These are phyloP conservation scores for Machimus atricapillus DNA, from an alignment of 2,888 invertebrate species.

Conservation along the genomic window DNA sequence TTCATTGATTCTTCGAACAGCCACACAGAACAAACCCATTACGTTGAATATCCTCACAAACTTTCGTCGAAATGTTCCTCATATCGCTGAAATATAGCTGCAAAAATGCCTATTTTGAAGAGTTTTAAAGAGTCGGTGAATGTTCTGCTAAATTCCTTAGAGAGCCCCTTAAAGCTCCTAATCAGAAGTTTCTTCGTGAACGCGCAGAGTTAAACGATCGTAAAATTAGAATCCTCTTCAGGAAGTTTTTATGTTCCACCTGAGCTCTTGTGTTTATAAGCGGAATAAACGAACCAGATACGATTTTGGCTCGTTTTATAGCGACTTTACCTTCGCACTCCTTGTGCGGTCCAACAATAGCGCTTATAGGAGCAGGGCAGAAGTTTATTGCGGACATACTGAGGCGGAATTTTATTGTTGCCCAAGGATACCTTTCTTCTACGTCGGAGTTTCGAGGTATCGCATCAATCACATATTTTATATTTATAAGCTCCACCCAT, in stretches of 20 bases:
- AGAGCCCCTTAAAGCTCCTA: background rate
- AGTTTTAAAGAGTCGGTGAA: background rate
- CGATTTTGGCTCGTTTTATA: background rate
- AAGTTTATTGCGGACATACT: background rate
- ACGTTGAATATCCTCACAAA: background rate
- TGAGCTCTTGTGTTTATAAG: background rate
- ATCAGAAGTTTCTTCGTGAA: constrained; percentile 19
- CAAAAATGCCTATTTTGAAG: background rate
- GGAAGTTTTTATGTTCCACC: constrained; percentile 22
- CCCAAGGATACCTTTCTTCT: background rate
- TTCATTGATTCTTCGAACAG: background rate
- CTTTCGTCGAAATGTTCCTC: background rate
- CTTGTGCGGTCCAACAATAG: background rate
- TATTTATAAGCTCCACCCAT: background rate
- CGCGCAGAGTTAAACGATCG: constrained; percentile 6
- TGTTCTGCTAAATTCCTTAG: background rate
- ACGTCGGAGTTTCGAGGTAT: background rate
- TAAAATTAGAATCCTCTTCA: constrained; percentile 33
- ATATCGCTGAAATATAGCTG: background rate
- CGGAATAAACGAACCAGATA: constrained; percentile 3
- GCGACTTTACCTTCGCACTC: background rate
- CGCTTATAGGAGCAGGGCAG: background rate
- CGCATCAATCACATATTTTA: background rate
- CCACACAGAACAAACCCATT: background rate
- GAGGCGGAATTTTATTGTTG: background rate